Evolutionary conservation across 2,888 invertebrate genomes (phyloP), one percentile per base, ranked within the genome.

Genomic region (Nemoura dubitans): DNA sequence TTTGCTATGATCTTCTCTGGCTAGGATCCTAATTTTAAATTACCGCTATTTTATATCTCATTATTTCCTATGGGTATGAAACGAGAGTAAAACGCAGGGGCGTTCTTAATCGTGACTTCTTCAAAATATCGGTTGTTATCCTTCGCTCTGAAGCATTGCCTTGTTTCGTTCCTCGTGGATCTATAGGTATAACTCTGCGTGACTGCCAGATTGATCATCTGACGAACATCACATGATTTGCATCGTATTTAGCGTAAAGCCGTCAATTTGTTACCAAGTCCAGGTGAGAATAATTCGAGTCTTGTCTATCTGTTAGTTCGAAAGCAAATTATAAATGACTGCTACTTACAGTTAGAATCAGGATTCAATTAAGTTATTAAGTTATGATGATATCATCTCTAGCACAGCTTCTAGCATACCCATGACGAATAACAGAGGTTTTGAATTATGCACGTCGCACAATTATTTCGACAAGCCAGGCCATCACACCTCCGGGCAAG

Each of bases 1-100:
- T 21, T 59, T 21, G 59, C 21, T 36, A 6, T 3, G 36, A 36
- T 36, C 36, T 36, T 36, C n/a, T 3, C 36, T 36, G 36, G 10
- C 10, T 59, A 21, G 59, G 14, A 21, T 21, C 59, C 59, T 7
- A 59, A 59, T 16, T 59, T 59, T 59, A 59, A 59, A 59, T 59
- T 59, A 59, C 59, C 59, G 59, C 59, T 59, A 59, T 59, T 59
- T 59, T 59, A 59, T 59, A 59, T 21, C 59, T 59, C 59, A 59
- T 59, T 59, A 59, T 59, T 59, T 59, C 59, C 59, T 59, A 10
- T 59, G 59, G 59, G 59, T 21, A 7, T 10, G 59, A 59, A 59
- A 59, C 59, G 59, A 59, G 59, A 59, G 59, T 59, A 59, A 59
- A 59, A 59, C 59, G 59, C 14, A 59, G 59, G 59, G 59, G 59